Conservation (phyloP, 1,140 invertebrate species). For the Aricia agestis region DNA sequence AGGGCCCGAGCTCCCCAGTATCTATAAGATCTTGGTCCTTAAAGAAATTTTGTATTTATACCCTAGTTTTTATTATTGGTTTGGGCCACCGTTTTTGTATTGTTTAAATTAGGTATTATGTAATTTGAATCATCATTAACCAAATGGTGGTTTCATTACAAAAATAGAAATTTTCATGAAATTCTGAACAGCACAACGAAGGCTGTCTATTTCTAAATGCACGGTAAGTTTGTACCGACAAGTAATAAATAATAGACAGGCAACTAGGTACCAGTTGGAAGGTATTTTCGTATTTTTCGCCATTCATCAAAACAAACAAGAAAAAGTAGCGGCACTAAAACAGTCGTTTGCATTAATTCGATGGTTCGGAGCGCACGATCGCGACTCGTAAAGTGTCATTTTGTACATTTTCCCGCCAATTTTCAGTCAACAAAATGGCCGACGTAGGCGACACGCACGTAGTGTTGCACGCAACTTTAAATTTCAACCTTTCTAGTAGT, state of each 20-base stretch:
- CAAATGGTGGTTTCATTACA: not conserved
- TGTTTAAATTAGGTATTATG: no score
- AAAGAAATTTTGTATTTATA: no score
- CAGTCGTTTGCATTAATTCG: conserved; percentile 51
- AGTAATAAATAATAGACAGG: not conserved
- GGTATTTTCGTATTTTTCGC: conserved; percentile 6
- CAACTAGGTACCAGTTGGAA: not conserved
- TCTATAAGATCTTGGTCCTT: no score
- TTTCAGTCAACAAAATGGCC: conserved; percentile 64
- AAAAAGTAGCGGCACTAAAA: conserved; percentile 11
- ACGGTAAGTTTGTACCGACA: not conserved
- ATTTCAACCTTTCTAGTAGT: conserved; percentile 23
- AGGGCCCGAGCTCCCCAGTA: no score
- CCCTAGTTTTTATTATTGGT: no score
- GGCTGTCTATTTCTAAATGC: not conserved
- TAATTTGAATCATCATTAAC: no score
- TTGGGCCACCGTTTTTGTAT: no score
- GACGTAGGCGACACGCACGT: conserved; percentile 53
- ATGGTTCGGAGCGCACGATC: conserved; percentile 20
- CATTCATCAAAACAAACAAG: conserved; percentile 9
- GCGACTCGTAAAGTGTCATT: conserved; percentile 50
- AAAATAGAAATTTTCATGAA: not conserved
- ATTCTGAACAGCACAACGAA: not conserved
- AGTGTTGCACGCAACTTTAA: conserved; percentile 35
- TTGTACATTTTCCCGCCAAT: conserved; percentile 68